A percentile compares a stretch with the other conserved stretches of the same genome.
These are phyloP conservation scores for Batillaria attramentaria DNA, from an alignment of 1,140 invertebrate genomes.

Conservation along the genomic window DNA sequence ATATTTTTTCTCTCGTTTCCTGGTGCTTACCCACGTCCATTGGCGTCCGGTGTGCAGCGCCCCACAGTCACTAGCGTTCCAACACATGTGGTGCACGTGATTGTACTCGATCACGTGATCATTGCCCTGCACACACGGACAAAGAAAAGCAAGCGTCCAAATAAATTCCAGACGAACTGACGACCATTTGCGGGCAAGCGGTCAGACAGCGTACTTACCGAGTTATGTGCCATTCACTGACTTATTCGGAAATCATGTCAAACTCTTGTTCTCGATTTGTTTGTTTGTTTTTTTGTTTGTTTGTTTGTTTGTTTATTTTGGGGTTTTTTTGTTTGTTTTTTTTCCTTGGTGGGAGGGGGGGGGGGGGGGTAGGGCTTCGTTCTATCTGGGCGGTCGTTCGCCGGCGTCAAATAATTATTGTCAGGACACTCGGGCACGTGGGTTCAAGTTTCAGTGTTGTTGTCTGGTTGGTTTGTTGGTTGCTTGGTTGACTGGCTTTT, in stretches of 20 bases:
- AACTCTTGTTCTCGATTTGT: no score
- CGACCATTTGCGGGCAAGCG: not conserved
- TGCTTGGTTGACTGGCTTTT: no score
- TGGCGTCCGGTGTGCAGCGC: conserved; percentile 52
- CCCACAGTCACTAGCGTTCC: conserved; percentile 56
- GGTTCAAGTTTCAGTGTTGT: no score
- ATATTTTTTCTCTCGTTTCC: no score
- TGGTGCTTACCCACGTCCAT: conserved; percentile 57
- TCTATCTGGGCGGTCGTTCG: not conserved
- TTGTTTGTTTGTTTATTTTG: no score
- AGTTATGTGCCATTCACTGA: not conserved
- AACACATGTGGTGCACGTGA: conserved; percentile 50
- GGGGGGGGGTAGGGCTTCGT: not conserved
- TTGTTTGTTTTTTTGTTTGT: no score
- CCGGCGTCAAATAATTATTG: no score
- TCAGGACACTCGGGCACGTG: no score
- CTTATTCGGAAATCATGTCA: no score
- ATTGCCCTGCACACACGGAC: conserved; percentile 55
- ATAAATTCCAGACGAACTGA: not conserved
- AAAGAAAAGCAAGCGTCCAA: no score
- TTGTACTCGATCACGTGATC: conserved; percentile 59
- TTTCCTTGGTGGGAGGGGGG: not conserved
- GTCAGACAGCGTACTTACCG: not conserved
- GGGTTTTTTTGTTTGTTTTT: not conserved
- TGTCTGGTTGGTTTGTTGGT: no score